Conservation (phyloP, 2,113 vertebrate genomes). For the Elaphurus davidianus region DNA sequence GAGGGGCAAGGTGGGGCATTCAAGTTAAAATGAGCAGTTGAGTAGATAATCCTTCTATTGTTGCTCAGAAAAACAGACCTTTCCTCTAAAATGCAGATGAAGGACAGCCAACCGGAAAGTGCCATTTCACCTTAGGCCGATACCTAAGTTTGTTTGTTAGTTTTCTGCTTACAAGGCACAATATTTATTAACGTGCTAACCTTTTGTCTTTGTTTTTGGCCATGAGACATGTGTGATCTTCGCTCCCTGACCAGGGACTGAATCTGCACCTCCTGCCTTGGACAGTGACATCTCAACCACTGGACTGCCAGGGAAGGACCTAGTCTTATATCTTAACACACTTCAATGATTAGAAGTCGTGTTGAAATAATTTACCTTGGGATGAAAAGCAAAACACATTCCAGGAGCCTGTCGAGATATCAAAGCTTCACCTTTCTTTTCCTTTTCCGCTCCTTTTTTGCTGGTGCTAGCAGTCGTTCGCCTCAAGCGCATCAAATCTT, state of each 20-base stretch:
- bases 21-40: background rate
- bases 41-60: background rate
- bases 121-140: background rate
- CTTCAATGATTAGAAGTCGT: background rate
- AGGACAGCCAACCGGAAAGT: background rate
- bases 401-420: slow-evolving; percentile 85
- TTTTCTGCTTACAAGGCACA: background rate
- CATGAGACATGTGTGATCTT: background rate
- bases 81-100: background rate
- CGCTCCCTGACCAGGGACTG: background rate
- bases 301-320: background rate
- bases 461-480: slow-evolving; percentile 56
- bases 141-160: background rate
- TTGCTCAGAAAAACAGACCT: background rate
- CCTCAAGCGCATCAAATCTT: slow-evolving; percentile 89
- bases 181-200: background rate
- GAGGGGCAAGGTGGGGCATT: background rate
- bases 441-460: slow-evolving; percentile 74
- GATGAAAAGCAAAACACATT: slow-evolving; percentile 92
- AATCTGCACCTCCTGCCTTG: background rate
- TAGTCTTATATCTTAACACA: background rate
- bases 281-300: background rate
- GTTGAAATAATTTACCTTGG: slow-evolving; percentile 79
- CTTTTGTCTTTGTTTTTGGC: background rate
- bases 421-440: slow-evolving; percentile 76